phyloP scores from a whole-genome alignment of 2,888 invertebrate genomes.

The Seira musarum region DNA sequence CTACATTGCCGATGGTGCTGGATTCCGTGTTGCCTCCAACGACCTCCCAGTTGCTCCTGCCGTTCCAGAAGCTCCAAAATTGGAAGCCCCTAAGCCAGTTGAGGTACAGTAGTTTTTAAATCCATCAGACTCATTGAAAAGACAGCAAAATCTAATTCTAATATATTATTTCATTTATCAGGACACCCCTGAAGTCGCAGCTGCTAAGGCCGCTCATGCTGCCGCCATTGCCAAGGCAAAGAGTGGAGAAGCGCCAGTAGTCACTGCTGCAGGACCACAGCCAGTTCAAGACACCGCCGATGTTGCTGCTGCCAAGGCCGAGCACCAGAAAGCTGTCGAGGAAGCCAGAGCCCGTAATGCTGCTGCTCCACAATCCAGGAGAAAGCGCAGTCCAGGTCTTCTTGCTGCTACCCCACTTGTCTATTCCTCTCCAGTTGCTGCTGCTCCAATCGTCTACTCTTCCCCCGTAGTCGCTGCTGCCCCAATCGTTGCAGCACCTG shows the following conservation, averaged over 20 bases:
- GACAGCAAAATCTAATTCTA: too few relatives aligned
- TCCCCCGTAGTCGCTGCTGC: slow-evolving; percentile 52
- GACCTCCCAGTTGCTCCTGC: slow-evolving; percentile 71
- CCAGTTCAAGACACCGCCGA: slow-evolving; percentile 65
- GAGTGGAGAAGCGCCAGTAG: slow-evolving; percentile 57
- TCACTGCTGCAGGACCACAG: slow-evolving; percentile 49
- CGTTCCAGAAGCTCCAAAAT: slow-evolving; percentile 35
- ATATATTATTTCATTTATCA: too few relatives aligned
- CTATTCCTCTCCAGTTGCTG: slow-evolving; percentile 20
- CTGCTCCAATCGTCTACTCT: slow-evolving; percentile 47
- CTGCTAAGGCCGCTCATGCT: slow-evolving; percentile 71
- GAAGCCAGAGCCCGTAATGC: slow-evolving; percentile 67
- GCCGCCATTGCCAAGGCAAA: slow-evolving; percentile 48
- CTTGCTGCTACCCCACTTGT: slow-evolving; percentile 47
- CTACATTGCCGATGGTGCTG: slow-evolving; percentile 73
- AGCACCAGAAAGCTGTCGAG: slow-evolving; percentile 55
- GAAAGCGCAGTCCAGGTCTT: slow-evolving; percentile 54
- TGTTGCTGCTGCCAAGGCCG: slow-evolving; percentile 41
- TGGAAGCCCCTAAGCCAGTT: too few relatives aligned
- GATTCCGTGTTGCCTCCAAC: slow-evolving; percentile 73
- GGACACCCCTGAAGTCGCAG: too few relatives aligned
- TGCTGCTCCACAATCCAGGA: slow-evolving; percentile 67
- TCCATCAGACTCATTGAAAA: too few relatives aligned
- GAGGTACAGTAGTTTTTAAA: too few relatives aligned
- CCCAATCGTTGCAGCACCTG: slow-evolving; percentile 64